These are phyloP conservation scores for Chelonus insularis DNA, from an alignment of 1,140 invertebrate species.

Conservation along the genomic window DNA sequence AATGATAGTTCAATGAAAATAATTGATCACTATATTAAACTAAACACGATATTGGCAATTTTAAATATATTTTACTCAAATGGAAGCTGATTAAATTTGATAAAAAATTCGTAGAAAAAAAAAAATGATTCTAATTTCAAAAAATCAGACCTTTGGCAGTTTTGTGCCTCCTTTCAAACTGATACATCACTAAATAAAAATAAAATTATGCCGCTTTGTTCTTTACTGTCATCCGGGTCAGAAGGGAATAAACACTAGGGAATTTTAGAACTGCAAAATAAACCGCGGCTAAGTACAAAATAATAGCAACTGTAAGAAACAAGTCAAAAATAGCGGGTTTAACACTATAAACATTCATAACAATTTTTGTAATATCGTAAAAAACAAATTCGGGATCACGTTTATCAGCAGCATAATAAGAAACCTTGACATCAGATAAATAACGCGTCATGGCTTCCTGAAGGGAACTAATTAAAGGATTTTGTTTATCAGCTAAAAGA, in stretches of 20 bases:
- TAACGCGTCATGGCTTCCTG: conserved; percentile 77
- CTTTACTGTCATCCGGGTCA: conserved; percentile 48
- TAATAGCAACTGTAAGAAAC: conserved; percentile 84
- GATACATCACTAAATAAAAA: not conserved
- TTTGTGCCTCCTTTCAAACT: too few relatives aligned
- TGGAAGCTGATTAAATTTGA: too few relatives aligned
- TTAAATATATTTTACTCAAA: too few relatives aligned
- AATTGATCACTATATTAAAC: too few relatives aligned
- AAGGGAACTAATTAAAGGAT: conserved; percentile 67
- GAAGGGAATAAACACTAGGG: conserved; percentile 54
- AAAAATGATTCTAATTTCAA: too few relatives aligned
- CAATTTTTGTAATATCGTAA: conserved; percentile 79
- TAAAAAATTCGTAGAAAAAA: too few relatives aligned
- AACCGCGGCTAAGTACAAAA: conserved; percentile 77
- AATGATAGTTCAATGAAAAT: too few relatives aligned
- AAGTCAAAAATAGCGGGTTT: conserved; percentile 98
- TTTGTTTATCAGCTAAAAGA: conserved; percentile 69
- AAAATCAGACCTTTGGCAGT: too few relatives aligned
- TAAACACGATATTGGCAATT: too few relatives aligned
- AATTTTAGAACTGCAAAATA: conserved; percentile 83
- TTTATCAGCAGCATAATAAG: conserved; percentile 73
- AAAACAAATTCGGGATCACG: conserved; percentile 93
- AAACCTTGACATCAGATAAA: conserved; percentile 74
- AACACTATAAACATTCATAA: conserved; percentile 86
- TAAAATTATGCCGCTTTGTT: conserved; percentile 47